Evolutionary conservation across 2,888 invertebrate species (phyloP).

Genomic region (Baccha elongata): DNA sequence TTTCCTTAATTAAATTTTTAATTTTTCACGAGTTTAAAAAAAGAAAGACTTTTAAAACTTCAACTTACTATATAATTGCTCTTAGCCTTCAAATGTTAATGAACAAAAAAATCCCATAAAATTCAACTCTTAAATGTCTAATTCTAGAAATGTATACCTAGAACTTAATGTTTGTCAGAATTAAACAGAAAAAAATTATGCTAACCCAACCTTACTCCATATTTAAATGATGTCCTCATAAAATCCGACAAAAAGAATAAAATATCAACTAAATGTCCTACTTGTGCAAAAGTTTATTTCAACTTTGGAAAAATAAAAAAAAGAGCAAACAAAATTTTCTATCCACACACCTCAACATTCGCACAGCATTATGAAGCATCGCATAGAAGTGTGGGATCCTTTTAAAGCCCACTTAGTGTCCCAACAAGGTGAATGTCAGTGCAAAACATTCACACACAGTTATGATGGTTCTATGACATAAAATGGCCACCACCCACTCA

Average conservation of each 20-base stretch:
- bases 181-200: no score
- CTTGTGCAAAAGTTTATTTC: constrained; percentile 6
- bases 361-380: constrained; percentile 1
- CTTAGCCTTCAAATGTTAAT: no score
- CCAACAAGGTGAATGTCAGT: constrained; percentile 67
- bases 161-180: no score
- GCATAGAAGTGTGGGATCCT: constrained; percentile 42
- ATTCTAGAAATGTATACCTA: no score
- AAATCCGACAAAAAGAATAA: constrained; percentile 1
- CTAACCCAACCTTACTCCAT: no score
- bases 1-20: no score
- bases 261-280: constrained; percentile 23
- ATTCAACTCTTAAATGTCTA: no score
- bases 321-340: constrained; percentile 16
- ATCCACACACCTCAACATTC: not conserved
- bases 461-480: not conserved
- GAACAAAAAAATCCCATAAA: no score
- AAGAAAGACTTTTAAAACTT: no score
- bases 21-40: no score
- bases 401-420: constrained; percentile 45
- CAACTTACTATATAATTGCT: no score
- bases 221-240: no score
- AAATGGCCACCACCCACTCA: constrained; percentile 14
- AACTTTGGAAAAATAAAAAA: constrained; percentile 7
- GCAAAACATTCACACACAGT: constrained; percentile 29